A percentile compares a stretch with the other conserved stretches of the same genome.
These are phyloP conservation scores for Eubucco bourcierii DNA, from an alignment of 2,113 vertebrate species.

Conservation along the genomic window DNA sequence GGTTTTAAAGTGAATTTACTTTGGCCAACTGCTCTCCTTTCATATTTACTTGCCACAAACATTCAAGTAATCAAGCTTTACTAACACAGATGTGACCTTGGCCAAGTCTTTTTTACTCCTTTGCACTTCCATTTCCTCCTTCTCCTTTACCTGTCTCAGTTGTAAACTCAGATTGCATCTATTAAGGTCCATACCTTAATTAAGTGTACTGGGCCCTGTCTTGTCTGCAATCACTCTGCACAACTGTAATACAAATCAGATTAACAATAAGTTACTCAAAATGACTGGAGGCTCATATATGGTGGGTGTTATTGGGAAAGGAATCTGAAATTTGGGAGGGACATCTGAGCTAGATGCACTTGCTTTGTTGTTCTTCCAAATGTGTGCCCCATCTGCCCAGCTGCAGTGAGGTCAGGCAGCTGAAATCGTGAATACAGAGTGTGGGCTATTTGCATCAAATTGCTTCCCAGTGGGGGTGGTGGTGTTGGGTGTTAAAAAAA, in stretches of 20 bases:
- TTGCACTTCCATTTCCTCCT: slow-evolving; percentile 21
- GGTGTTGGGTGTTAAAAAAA: neutral
- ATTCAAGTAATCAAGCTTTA: neutral
- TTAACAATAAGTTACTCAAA: neutral
- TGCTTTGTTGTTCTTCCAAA: neutral
- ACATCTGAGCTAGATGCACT: neutral
- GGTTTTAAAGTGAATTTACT: slow-evolving; percentile 60
- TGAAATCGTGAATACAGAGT: neutral
- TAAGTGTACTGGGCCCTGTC: neutral
- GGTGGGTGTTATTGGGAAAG: neutral
- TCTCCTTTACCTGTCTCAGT: neutral
- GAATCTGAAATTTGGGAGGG: neutral
- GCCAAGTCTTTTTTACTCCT: slow-evolving; percentile 5
- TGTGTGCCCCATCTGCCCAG: neutral
- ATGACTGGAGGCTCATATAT: neutral
- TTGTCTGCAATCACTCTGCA: neutral
- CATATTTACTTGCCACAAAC: slow-evolving; percentile 50
- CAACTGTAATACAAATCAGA: neutral
- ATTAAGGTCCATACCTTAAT: neutral
- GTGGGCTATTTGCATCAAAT: neutral
- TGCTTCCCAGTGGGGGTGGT: neutral
- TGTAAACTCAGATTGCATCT: neutral
- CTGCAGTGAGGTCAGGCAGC: fast-evolving
- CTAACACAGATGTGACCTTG: slow-evolving; percentile 57
- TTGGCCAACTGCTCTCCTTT: slow-evolving; percentile 39